A percentile compares a stretch with the other conserved stretches of the same genome.
Evolutionary conservation across 2,888 invertebrate genomes (phyloP).

Genomic region (Drosophila longiperda): DNA sequence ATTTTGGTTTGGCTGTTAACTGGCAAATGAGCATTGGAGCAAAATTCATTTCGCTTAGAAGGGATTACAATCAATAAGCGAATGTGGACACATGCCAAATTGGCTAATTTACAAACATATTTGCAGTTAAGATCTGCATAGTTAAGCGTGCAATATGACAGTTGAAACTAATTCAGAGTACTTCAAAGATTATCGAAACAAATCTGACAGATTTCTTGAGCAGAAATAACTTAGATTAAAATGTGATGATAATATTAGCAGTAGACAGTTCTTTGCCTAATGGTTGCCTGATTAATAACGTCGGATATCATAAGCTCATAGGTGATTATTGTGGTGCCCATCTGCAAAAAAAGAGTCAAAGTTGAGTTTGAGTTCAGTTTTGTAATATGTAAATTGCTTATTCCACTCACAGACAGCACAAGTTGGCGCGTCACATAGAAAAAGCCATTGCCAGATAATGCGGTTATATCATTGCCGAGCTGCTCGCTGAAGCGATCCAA

Average conservation of each 20-base stretch:
- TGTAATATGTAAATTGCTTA: accelerated
- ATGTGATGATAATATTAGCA: conserved; percentile 45
- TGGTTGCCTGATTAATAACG: conserved; percentile 78
- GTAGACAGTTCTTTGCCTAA: conserved; percentile 73
- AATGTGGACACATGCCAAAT: conserved; percentile 18
- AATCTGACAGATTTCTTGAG: neutral
- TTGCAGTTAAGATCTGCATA: conserved; percentile 49
- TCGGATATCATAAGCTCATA: conserved; percentile 88
- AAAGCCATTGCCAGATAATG: conserved; percentile 81
- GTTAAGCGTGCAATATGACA: conserved; percentile 47
- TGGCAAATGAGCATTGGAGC: conserved; percentile 17
- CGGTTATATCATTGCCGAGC: conserved; percentile 78
- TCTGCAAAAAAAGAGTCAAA: conserved; percentile 77
- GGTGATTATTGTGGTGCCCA: conserved; percentile 88
- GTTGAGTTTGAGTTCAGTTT: too few species aligned
- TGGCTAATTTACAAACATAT: conserved; percentile 37
- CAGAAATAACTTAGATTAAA: neutral
- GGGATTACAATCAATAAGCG: conserved; percentile 32
- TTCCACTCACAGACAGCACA: conserved; percentile 74
- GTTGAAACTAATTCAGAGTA: conserved; percentile 21
- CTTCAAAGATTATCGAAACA: conserved; percentile 17
- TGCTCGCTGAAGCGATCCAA: conserved; percentile 82
- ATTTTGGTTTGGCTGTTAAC: conserved; percentile 47
- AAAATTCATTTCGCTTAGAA: conserved; percentile 1
- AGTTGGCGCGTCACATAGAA: conserved; percentile 83